These are phyloP conservation scores for Prunella himalayana DNA, from an alignment of 2,113 vertebrate genomes.

Conservation along the genomic window DNA sequence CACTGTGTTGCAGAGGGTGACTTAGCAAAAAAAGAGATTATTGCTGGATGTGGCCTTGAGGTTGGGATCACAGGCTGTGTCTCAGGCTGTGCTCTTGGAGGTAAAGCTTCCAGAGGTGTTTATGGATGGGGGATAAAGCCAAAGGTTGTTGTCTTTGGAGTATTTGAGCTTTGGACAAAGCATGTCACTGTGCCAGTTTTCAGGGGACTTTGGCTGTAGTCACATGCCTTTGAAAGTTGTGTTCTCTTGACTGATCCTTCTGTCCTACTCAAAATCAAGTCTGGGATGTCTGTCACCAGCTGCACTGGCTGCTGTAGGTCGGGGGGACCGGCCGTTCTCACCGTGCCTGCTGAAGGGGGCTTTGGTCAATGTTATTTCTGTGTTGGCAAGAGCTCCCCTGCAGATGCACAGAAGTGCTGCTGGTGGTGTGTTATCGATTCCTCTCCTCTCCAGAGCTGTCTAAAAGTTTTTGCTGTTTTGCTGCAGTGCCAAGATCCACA, in stretches of 20 bases:
- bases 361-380: background rate
- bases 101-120: background rate
- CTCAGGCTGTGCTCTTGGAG: background rate
- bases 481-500: background rate
- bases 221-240: background rate
- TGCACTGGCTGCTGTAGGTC: rapidly evolving
- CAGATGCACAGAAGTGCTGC: background rate
- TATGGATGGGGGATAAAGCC: background rate
- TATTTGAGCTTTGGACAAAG: slow-evolving; percentile 9
- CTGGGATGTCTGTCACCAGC: background rate
- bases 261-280: background rate
- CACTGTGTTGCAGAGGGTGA: background rate
- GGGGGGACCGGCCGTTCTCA: rapidly evolving
- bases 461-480: background rate
- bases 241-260: background rate
- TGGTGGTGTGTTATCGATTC: background rate
- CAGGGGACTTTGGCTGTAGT: background rate
- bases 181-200: background rate
- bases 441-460: background rate
- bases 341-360: background rate
- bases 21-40: background rate
- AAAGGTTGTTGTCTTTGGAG: background rate
- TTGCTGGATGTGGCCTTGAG: background rate
- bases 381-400: background rate
- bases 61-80: background rate